These are phyloP conservation scores for Caenorhabditis becei DNA, from an alignment of 2,888 invertebrate species.

Conservation along the genomic window DNA sequence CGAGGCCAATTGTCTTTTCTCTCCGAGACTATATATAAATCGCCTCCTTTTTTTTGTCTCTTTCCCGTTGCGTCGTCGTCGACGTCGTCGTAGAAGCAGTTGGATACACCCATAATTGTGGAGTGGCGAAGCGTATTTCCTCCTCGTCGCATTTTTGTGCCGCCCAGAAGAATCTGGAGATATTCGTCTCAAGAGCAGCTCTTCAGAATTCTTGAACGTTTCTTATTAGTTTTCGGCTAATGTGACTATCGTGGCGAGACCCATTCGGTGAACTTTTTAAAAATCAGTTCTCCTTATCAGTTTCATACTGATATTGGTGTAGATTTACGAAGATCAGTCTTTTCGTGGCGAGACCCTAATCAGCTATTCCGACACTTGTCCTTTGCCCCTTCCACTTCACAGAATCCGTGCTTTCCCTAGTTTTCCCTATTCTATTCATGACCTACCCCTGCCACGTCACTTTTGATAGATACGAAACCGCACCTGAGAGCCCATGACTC, in stretches of 20 bases:
- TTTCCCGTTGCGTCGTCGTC: background rate
- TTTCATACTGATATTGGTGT: too few relatives aligned
- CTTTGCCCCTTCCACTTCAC: background rate
- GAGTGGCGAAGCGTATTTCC: conserved; percentile 40
- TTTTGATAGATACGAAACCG: conserved; percentile 13
- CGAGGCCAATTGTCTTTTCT: conserved; percentile 41
- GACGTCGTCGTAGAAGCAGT: background rate
- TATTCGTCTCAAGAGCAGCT: background rate
- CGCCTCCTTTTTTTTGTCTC: conserved; percentile 4
- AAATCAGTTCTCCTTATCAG: too few relatives aligned
- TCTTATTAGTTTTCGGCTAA: background rate
- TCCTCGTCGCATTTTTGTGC: conserved; percentile 15
- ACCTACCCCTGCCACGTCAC: conserved; percentile 26
- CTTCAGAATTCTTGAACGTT: conserved; percentile 28
- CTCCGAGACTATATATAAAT: background rate
- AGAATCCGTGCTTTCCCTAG: too few relatives aligned
- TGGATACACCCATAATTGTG: conserved; percentile 35
- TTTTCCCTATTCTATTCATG: conserved; percentile 14
- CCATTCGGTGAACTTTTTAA: too few relatives aligned
- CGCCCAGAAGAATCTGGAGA: too few relatives aligned
- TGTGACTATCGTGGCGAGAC: background rate
- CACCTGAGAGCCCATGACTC: background rate
- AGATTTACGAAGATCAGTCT: background rate
- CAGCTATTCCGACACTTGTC: conserved; percentile 4
- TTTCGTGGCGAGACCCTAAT: background rate